These are phyloP conservation scores for Macrobrachium nipponense DNA, from an alignment of 1,140 invertebrate species.

Conservation along the genomic window DNA sequence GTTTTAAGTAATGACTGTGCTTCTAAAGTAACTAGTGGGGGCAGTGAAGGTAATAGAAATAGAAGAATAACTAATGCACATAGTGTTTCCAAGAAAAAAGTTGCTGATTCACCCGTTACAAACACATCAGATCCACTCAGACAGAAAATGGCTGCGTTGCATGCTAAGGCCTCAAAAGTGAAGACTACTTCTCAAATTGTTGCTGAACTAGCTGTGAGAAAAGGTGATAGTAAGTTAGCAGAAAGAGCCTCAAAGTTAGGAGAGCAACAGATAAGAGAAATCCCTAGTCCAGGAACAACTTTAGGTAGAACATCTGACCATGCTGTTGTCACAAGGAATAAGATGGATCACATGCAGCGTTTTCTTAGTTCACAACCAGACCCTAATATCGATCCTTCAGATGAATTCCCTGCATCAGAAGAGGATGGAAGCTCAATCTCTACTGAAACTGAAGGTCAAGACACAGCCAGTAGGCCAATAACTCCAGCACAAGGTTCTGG, in stretches of 20 bases:
- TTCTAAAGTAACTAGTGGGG: conserved; percentile 46
- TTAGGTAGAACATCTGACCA: conserved; percentile 59
- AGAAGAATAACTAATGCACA: conserved; percentile 39
- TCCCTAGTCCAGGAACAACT: conserved; percentile 33
- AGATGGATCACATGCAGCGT: conserved; percentile 74
- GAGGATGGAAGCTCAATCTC: conserved; percentile 65
- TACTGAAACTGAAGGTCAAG: conserved; percentile 61
- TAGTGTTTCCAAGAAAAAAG: conserved; percentile 42
- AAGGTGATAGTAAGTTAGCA: conserved; percentile 65
- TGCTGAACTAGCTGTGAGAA: conserved; percentile 76
- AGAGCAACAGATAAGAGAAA: conserved; percentile 52
- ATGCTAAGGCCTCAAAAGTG: conserved; percentile 71
- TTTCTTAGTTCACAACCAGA: conserved; percentile 71
- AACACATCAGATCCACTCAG: conserved; percentile 41
- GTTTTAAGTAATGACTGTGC: conserved; percentile 57
- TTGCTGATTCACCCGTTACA: conserved; percentile 16
- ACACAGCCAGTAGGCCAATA: conserved; percentile 36
- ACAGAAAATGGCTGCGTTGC: conserved; percentile 57
- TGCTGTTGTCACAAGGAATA: conserved; percentile 68
- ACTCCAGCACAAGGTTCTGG: conserved; percentile 26
- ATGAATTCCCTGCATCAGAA: conserved; percentile 33
- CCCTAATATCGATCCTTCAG: conserved; percentile 48
- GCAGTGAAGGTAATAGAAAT: conserved; percentile 47
- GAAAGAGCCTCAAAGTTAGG: conserved; percentile 57
- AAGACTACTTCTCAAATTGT: conserved; percentile 88